Evolutionary conservation across 2,113 vertebrate species (phyloP).

Genomic region (Thamnophis sirtalis): DNA sequence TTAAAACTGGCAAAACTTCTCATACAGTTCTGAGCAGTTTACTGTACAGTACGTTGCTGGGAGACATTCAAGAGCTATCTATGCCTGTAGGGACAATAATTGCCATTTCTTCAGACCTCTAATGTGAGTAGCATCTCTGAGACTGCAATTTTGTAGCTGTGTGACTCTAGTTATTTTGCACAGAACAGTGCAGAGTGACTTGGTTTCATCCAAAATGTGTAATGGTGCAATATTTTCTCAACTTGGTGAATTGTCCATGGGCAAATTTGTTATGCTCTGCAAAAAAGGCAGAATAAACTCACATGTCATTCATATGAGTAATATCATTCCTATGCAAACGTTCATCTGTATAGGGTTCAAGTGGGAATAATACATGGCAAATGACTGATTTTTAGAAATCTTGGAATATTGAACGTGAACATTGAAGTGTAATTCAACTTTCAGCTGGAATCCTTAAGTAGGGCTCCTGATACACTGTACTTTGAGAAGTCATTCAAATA

Average conservation of each 20-base stretch:
- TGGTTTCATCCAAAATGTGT: background rate
- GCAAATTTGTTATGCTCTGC: background rate
- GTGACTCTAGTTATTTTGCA: constrained; percentile 35
- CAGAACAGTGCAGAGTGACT: constrained; percentile 17
- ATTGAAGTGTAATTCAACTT: background rate
- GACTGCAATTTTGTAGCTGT: constrained; percentile 43
- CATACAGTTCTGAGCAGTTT: background rate
- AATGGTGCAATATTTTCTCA: background rate
- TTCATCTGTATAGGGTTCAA: background rate
- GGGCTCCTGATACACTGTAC: background rate
- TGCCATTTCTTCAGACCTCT: constrained; percentile 6
- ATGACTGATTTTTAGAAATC: background rate
- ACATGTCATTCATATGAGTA: background rate
- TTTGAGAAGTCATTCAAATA: background rate
- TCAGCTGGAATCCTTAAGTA: background rate
- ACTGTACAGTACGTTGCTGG: constrained; percentile 15
- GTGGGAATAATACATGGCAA: background rate
- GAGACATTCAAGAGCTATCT: constrained; percentile 17
- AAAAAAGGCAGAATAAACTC: constrained; percentile 9
- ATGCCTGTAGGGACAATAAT: constrained; percentile 33
- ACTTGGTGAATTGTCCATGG: background rate
- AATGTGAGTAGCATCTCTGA: background rate
- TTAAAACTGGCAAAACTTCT: constrained; percentile 3
- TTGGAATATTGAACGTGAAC: background rate
- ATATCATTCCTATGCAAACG: background rate